Conservation (phyloP, 2,888 invertebrate species). For the Drosophila anomalata region DNA sequence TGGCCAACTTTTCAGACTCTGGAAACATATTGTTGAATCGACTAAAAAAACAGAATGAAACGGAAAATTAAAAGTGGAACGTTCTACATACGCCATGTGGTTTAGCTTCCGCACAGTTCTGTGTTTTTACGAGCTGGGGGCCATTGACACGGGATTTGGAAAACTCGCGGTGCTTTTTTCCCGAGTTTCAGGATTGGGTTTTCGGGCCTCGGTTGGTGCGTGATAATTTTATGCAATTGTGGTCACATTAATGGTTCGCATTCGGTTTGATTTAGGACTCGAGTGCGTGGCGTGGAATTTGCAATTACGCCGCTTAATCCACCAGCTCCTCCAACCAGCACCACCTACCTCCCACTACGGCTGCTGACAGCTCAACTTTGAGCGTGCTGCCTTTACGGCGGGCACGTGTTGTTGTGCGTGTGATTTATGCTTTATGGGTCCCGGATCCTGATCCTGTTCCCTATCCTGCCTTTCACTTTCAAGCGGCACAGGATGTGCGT, state of each 20-base stretch:
- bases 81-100: constrained; percentile 53
- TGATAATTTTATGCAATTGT: constrained; percentile 71
- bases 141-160: constrained; percentile 9
- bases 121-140: background rate
- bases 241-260: constrained; percentile 70
- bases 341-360: constrained; percentile 7
- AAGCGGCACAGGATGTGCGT: constrained; percentile 47
- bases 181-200: background rate
- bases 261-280: constrained; percentile 68
- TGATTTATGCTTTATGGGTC: constrained; percentile 63
- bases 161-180: constrained; percentile 7
- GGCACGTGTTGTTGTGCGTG: constrained; percentile 60
- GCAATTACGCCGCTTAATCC: constrained; percentile 58
- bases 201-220: constrained; percentile 41
- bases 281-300: constrained; percentile 69
- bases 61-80: constrained; percentile 11
- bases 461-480: constrained; percentile 14
- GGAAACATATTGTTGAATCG: constrained; percentile 11
- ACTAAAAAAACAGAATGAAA: constrained; percentile 12
- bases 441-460: constrained; percentile 18
- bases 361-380: constrained; percentile 68
- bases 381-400: constrained; percentile 58
- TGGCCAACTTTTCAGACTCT: constrained; percentile 36
- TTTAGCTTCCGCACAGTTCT: background rate
- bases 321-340: background rate